phyloP scores from a whole-genome alignment of 1,140 invertebrate species.

The Lordiphosa clarofinis region DNA sequence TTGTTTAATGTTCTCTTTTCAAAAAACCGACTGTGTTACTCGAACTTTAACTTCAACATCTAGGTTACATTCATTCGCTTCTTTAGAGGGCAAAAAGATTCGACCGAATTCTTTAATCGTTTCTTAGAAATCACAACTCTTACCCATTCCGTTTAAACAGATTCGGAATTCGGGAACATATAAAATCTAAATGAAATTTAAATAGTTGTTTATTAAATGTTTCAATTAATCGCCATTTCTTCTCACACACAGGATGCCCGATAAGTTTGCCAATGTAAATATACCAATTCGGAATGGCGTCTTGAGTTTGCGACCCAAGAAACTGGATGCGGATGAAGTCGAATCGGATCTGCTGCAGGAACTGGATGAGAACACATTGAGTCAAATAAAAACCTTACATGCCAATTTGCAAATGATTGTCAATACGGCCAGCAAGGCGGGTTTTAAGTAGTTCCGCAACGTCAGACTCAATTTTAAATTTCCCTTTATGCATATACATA shows the following conservation, averaged over 20 bases:
- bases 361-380: conserved; percentile 59
- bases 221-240: not conserved
- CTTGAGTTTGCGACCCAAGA: conserved; percentile 66
- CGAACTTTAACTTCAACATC: too few relatives aligned
- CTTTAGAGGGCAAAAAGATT: too few relatives aligned
- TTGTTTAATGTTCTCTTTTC: too few relatives aligned
- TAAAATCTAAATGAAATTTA: too few relatives aligned
- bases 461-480: not conserved
- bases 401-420: conserved; percentile 69
- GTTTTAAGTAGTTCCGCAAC: conserved; percentile 40
- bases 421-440: conserved; percentile 55
- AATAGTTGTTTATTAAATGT: not conserved
- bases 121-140: too few relatives aligned
- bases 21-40: too few relatives aligned
- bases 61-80: too few relatives aligned
- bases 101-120: too few relatives aligned
- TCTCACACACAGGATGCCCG: conserved; percentile 52
- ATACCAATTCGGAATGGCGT: conserved; percentile 82
- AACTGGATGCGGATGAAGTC: conserved; percentile 42
- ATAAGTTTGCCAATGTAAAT: conserved; percentile 82
- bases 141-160: too few relatives aligned
- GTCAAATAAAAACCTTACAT: conserved; percentile 68
- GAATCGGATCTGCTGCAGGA: conserved; percentile 58
- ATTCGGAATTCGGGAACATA: too few relatives aligned
- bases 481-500: conserved; percentile 1